A percentile compares a stretch with the other conserved stretches of the same genome.
phyloP scores from a whole-genome alignment of 1,140 invertebrate genomes.

The Caerostris extrusa region DNA sequence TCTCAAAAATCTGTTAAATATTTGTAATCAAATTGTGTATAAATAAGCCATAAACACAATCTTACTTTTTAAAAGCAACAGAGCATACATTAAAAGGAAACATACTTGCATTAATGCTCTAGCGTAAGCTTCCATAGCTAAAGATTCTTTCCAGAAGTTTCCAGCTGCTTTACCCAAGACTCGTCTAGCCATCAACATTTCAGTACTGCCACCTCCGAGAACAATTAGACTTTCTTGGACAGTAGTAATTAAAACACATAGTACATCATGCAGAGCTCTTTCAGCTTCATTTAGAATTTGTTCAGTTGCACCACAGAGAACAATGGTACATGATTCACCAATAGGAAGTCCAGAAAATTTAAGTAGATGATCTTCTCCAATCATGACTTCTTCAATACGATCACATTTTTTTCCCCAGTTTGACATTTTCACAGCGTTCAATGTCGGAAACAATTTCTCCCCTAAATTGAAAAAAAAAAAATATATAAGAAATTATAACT shows the following conservation, averaged over 20 bases:
- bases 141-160: constrained; percentile 98
- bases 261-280: constrained; percentile 97
- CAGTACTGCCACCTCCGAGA: constrained; percentile 95
- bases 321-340: constrained; percentile 98
- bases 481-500: background rate
- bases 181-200: constrained; percentile 98
- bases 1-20: no score
- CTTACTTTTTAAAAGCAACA: no score
- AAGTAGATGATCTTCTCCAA: constrained; percentile 97
- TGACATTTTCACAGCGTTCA: constrained; percentile 94
- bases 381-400: constrained; percentile 98
- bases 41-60: no score
- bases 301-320: constrained; percentile 98
- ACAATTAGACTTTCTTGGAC: constrained; percentile 95
- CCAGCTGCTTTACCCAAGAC: constrained; percentile 90
- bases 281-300: constrained; percentile 99
- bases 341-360: constrained; percentile 97
- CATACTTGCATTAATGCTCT: constrained; percentile 88
- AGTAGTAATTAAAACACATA: constrained; percentile 98
- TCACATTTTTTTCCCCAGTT: constrained; percentile 97
- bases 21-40: no score
- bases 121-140: constrained; percentile 98
- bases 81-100: no score
- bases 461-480: constrained; percentile 81
- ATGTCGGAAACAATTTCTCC: constrained; percentile 99